Evolutionary conservation across 1,140 invertebrate species (phyloP).

Genomic region (Camponotus vicinus): DNA sequence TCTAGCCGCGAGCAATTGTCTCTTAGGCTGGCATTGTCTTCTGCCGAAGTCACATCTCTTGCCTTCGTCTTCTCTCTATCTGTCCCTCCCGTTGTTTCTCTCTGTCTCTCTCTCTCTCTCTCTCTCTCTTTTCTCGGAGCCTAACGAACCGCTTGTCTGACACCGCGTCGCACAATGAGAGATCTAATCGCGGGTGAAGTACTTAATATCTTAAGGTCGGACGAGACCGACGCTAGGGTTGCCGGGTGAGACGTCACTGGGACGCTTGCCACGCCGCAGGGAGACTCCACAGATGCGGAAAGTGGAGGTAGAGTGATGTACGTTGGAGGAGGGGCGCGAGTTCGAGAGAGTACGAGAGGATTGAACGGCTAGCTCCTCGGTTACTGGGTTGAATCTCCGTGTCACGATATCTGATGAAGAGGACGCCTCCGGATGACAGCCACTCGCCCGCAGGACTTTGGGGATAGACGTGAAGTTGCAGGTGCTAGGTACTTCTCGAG

Average conservation of each 20-base stretch:
- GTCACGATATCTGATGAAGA: slow-evolving; percentile 83
- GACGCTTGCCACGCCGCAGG: slow-evolving; percentile 44
- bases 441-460: slow-evolving; percentile 71
- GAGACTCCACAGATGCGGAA: slow-evolving; percentile 20
- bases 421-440: slow-evolving; percentile 80
- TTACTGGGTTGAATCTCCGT: slow-evolving; percentile 78
- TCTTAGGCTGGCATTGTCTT: slow-evolving; percentile 83
- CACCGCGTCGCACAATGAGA: slow-evolving; percentile 84
- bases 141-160: slow-evolving; percentile 84
- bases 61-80: slow-evolving; percentile 66
- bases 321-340: slow-evolving; percentile 63
- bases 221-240: slow-evolving; percentile 71
- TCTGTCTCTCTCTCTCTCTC: slow-evolving; percentile 61
- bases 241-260: slow-evolving; percentile 53
- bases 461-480: slow-evolving; percentile 56
- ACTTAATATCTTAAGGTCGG: slow-evolving; percentile 87
- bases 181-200: slow-evolving; percentile 87
- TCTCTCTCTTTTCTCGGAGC: slow-evolving; percentile 69
- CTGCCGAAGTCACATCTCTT: slow-evolving; percentile 69
- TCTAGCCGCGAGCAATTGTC: slow-evolving; percentile 84
- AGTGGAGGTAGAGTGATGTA: slow-evolving; percentile 50
- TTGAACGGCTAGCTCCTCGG: slow-evolving; percentile 64
- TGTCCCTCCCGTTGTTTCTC: slow-evolving; percentile 68
- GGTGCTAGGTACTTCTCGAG: slow-evolving; percentile 61
- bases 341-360: slow-evolving; percentile 62